phyloP scores from a whole-genome alignment of 2,888 invertebrate species.

The Sylvicola fuscatus region DNA sequence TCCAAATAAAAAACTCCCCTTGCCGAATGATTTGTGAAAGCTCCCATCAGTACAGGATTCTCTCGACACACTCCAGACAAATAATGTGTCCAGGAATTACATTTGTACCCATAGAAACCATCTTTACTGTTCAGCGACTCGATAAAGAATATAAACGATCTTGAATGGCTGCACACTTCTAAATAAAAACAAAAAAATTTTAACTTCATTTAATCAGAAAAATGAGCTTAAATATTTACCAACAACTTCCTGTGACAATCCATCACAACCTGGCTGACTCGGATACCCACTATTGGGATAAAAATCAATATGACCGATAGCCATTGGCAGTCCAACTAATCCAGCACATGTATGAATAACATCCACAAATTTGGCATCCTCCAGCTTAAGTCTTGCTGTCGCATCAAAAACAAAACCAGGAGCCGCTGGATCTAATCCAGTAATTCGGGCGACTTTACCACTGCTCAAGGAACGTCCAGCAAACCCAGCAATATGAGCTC shows the following conservation, averaged over 20 bases:
- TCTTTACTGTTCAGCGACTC: conserved; percentile 37
- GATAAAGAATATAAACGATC: conserved; percentile 35
- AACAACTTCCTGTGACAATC: too few relatives aligned
- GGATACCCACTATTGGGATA: conserved; percentile 50
- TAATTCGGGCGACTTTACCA: conserved; percentile 28
- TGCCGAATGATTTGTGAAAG: too few relatives aligned
- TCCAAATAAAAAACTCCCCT: conserved; percentile 11
- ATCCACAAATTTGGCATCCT: conserved; percentile 52
- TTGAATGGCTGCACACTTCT: conserved; percentile 49
- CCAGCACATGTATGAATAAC: conserved; percentile 54
- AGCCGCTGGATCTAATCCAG: conserved; percentile 45
- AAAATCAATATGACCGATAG: conserved; percentile 51
- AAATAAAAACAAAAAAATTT: not conserved
- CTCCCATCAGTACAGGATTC: conserved; percentile 33
- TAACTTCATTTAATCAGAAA: too few relatives aligned
- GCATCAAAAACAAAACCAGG: conserved; percentile 31
- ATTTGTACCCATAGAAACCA: conserved; percentile 34
- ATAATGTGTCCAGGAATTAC: conserved; percentile 28
- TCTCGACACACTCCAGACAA: conserved; percentile 17
- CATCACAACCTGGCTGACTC: conserved; percentile 43
- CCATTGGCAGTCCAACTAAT: conserved; percentile 35
- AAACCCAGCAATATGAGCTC: conserved; percentile 38
- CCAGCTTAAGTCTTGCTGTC: conserved; percentile 31
- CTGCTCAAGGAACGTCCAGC: conserved; percentile 28
- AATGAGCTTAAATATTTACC: too few relatives aligned